Conservation (phyloP, 2,113 vertebrate genomes). For the Sterrhoptilus dennistouni region DNA sequence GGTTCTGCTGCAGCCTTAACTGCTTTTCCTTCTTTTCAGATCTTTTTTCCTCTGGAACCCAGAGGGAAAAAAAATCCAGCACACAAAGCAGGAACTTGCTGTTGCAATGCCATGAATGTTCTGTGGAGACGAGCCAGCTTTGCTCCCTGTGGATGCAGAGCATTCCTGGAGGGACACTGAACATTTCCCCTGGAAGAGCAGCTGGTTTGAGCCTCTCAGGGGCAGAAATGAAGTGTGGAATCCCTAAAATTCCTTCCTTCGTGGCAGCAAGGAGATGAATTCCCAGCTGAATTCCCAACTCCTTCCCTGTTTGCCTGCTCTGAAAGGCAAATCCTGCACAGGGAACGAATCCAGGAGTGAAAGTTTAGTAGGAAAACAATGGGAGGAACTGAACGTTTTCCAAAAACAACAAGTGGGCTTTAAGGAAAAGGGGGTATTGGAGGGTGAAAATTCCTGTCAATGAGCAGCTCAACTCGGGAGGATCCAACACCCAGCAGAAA, state of each 20-base stretch:
- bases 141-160: not conserved
- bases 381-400: not conserved
- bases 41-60: not conserved
- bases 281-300: not conserved
- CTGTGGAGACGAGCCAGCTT: not conserved
- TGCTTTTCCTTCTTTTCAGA: not conserved
- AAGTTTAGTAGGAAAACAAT: not conserved
- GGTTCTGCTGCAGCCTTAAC: not conserved
- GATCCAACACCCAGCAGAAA: slow-evolving; percentile 23
- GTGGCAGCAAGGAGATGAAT: not conserved
- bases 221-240: not conserved
- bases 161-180: not conserved
- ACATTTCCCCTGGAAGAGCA: not conserved
- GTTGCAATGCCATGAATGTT: not conserved
- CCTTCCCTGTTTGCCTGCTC: not conserved
- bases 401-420: not conserved
- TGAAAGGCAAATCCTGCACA: not conserved
- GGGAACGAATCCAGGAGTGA: not conserved
- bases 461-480: not conserved
- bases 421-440: not conserved
- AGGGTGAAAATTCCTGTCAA: not conserved
- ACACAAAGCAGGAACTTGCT: not conserved
- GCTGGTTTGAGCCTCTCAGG: not conserved
- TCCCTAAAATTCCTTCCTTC: not conserved
- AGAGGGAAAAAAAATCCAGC: not conserved